These are phyloP conservation scores for Eulemur albifrons DNA, from an alignment of 2,797 vertebrate species.

Conservation along the genomic window DNA sequence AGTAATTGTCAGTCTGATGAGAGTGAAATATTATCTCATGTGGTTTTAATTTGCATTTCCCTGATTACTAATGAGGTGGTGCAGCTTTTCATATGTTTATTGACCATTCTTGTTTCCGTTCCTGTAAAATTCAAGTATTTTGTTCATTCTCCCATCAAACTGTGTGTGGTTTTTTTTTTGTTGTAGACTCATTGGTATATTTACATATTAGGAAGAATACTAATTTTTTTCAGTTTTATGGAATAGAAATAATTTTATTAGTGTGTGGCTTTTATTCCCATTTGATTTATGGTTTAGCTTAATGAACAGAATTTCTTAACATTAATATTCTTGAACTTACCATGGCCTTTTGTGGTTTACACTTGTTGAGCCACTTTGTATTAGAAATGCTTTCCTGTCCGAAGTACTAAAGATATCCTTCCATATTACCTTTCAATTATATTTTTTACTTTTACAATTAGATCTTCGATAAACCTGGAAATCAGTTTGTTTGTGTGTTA, in stretches of 20 bases:
- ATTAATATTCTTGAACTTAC: not conserved
- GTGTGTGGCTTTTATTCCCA: not conserved
- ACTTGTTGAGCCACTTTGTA: not conserved
- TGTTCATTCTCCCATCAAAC: not conserved
- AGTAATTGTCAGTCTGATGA: not conserved
- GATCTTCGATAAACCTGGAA: not conserved
- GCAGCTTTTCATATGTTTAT: not conserved
- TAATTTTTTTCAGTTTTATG: not conserved
- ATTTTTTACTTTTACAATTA: not conserved
- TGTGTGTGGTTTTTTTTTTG: not conserved
- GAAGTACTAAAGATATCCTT: not conserved
- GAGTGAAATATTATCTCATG: not conserved
- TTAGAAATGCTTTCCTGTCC: not conserved
- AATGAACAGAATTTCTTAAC: not conserved
- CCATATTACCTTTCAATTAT: not conserved
- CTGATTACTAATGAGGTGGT: not conserved
- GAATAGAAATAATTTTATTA: not conserved
- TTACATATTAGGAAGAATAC: not conserved
- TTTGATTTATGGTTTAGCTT: not conserved
- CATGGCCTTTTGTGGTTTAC: not conserved
- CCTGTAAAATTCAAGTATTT: not conserved
- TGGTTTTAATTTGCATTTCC: not conserved
- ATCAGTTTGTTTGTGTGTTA: not conserved
- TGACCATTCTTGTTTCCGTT: not conserved
- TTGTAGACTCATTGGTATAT: not conserved